Conservation (phyloP, 2,888 invertebrate species). For the Orthosia cruda region DNA sequence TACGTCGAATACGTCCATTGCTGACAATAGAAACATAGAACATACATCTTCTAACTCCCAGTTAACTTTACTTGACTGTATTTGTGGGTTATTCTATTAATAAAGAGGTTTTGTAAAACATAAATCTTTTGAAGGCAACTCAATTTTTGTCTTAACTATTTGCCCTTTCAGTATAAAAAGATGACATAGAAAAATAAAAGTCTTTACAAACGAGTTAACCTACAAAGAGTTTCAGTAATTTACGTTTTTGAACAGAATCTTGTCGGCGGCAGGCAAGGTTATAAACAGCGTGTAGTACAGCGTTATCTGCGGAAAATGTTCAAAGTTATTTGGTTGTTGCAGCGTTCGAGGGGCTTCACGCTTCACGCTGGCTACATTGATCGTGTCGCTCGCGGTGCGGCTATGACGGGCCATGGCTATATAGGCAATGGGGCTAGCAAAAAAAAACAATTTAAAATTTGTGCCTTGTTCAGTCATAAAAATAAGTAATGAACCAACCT, state of each 20-base stretch:
- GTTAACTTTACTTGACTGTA: too few relatives aligned
- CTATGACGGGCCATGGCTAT: slow-evolving; percentile 35
- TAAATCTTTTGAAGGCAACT: too few relatives aligned
- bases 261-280: slow-evolving; percentile 18
- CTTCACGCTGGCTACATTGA: slow-evolving; percentile 64
- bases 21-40: too few relatives aligned
- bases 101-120: too few relatives aligned
- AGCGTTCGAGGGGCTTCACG: slow-evolving; percentile 43
- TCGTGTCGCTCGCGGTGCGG: slow-evolving; percentile 51
- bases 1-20: too few relatives aligned
- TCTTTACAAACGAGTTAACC: too few relatives aligned
- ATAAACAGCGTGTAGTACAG: slow-evolving; percentile 42
- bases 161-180: neutral
- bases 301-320: slow-evolving; percentile 41
- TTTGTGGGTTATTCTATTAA: too few relatives aligned
- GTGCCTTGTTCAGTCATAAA: too few relatives aligned
- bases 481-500: too few relatives aligned
- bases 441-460: too few relatives aligned
- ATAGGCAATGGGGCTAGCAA: neutral
- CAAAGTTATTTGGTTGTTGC: slow-evolving; percentile 62
- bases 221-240: slow-evolving; percentile 23
- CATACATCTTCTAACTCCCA: too few relatives aligned
- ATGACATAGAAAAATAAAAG: neutral
- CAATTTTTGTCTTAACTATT: too few relatives aligned
- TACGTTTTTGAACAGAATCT: neutral